Conservation (phyloP, 2,797 vertebrate genomes). For the Lagocephalus sceleratus region DNA sequence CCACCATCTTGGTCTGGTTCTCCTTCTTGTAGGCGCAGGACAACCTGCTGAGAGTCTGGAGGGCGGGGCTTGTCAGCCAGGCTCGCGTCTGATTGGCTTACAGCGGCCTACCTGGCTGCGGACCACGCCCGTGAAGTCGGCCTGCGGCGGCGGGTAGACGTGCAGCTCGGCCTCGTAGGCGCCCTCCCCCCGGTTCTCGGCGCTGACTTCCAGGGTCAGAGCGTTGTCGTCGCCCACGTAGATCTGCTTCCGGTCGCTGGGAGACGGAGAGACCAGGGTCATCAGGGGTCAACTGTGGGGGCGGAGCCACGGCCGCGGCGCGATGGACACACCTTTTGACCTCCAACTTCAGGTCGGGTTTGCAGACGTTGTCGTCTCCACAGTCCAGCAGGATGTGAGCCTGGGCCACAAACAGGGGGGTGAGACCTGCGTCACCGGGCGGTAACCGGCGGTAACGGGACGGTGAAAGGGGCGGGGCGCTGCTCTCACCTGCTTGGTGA, state of each 20-base stretch:
- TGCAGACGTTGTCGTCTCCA: slow-evolving; percentile 93
- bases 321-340: slow-evolving; percentile 79
- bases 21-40: slow-evolving; percentile 94
- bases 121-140: slow-evolving; percentile 90
- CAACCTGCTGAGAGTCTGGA: slow-evolving; percentile 78
- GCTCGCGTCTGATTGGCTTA: background rate
- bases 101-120: slow-evolving; percentile 78
- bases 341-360: slow-evolving; percentile 85
- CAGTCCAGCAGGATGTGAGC: slow-evolving; percentile 94
- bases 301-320: too few relatives aligned
- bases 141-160: slow-evolving; percentile 83
- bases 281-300: too few relatives aligned
- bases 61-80: background rate
- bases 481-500: slow-evolving; percentile 92
- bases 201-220: slow-evolving; percentile 84
- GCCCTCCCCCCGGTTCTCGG: slow-evolving; percentile 90
- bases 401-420: slow-evolving; percentile 61
- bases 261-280: too few relatives aligned
- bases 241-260: slow-evolving; percentile 84
- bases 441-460: too few relatives aligned
- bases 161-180: slow-evolving; percentile 95
- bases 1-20: slow-evolving; percentile 91
- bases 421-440: too few relatives aligned
- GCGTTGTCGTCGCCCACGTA: slow-evolving; percentile 93
- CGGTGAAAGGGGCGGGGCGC: too few relatives aligned